phyloP scores from a whole-genome alignment of 2,113 vertebrate genomes.

The Eidolon helvum region DNA sequence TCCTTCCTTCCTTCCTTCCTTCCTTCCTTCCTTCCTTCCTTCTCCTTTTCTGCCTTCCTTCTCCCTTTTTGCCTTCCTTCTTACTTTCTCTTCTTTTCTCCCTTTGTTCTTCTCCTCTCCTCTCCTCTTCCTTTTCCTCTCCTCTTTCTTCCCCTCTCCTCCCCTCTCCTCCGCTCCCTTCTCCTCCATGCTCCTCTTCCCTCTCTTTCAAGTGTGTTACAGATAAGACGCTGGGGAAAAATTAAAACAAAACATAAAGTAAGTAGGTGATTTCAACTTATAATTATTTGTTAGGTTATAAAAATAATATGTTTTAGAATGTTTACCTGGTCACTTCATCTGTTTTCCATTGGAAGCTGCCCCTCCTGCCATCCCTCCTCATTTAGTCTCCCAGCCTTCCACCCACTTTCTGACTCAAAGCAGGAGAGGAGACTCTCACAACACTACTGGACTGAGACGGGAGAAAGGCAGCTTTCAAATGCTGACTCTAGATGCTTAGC shows the following conservation, averaged over 20 bases:
- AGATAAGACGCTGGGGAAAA: background rate
- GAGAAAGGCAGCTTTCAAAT: background rate
- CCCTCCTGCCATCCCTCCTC: background rate
- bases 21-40: background rate
- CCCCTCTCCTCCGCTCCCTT: no score
- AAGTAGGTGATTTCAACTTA: slow-evolving; percentile 12
- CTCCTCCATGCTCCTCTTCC: no score
- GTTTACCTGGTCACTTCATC: background rate
- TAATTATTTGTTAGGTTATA: background rate
- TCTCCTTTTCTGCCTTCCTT: background rate
- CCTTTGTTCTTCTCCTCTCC: no score
- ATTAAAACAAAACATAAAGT: background rate
- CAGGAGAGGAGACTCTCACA: background rate
- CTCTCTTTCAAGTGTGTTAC: background rate
- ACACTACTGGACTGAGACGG: background rate
- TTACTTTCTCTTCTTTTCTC: no score
- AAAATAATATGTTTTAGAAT: background rate
- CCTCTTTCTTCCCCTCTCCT: no score
- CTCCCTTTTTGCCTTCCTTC: no score
- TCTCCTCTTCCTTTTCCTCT: no score
- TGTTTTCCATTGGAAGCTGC: background rate
- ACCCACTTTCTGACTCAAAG: background rate
- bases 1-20: no score
- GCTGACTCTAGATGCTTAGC: background rate
- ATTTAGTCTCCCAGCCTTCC: background rate